Base-by-base conservation (phyloP, 2,113 vertebrate species). In the Gila orcuttii region DNA sequence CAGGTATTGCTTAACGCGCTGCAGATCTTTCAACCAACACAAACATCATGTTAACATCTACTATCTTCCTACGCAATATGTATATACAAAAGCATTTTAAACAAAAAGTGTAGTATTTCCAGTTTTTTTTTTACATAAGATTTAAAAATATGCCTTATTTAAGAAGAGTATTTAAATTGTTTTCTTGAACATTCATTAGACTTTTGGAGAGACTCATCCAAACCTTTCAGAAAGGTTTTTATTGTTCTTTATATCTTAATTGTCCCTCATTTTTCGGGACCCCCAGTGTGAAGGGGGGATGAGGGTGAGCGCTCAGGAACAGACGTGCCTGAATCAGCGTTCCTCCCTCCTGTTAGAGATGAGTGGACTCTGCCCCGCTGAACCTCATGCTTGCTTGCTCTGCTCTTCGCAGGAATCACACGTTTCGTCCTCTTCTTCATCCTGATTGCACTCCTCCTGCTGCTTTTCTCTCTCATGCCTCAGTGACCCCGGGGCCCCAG, bases 271-370 rank as follows among this genome's bases (percentile, higher is more conserved):
- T 60, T 82, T 82, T 23, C 28, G 55, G 62, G 50, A 74, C 85
- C 82, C 84, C 88, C 19, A 31, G 33, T 17, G 47, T 60, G 85
- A 64, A 60, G 12, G 36, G 85, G 84, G 85, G 88, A 85, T 89
- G 78, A 66, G 88, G 88, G 69, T 89, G 88, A 89, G 57, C 79
- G 83, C 83, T 55, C 88, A 31, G 88, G 83, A 4, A 21, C 42
- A 82, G 88, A 86, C 85, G 79, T 89, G 88, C 73, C 66, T 89
- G 88, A 89, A 79, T 89, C 88, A 89, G 88, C 88, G 83, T 82
- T 84, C 69, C 69, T 45, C 74, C 45, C 74, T n/a, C 55, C 60
- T 33, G 66, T 80, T 36, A 69, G 42, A 82, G 83, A 52, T 55
- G 52, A 78, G 66, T 79, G 88, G 88, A 89, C 88, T 89, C 83